Evolutionary conservation across 2,797 vertebrate species (phyloP).

Genomic region (Pyrocephalus nanus): DNA sequence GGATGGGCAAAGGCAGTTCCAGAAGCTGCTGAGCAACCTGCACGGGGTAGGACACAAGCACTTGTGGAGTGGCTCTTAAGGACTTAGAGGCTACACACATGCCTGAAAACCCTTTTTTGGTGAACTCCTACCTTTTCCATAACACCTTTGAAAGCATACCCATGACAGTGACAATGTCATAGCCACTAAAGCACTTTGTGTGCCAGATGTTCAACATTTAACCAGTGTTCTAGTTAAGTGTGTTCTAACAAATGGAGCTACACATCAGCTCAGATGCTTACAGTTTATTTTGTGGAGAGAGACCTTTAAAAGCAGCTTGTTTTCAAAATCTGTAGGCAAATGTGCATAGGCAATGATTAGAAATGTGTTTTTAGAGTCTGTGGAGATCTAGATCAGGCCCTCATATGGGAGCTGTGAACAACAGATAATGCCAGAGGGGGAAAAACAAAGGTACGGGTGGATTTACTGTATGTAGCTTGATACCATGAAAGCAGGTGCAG

Average conservation of each 20-base stretch:
- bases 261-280: not conserved
- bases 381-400: not conserved
- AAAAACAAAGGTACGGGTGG: not conserved
- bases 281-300: not conserved
- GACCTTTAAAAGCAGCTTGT: conserved; percentile 19
- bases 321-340: conserved; percentile 11
- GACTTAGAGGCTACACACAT: not conserved
- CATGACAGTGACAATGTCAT: fast-evolving
- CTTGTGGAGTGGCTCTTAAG: not conserved
- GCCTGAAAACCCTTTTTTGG: not conserved
- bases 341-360: not conserved
- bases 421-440: not conserved
- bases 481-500: conserved; percentile 50
- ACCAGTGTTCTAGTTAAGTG: not conserved
- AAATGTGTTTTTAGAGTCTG: not conserved
- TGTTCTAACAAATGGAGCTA: not conserved
- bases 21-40: not conserved
- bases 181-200: not conserved
- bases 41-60: fast-evolving
- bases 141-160: not conserved
- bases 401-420: not conserved
- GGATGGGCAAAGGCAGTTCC: not conserved
- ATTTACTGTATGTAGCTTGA: not conserved
- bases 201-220: not conserved
- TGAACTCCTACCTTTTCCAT: not conserved